Conservation (phyloP, 2,113 vertebrate species). For the Sarotherodon lohbergeri region DNA sequence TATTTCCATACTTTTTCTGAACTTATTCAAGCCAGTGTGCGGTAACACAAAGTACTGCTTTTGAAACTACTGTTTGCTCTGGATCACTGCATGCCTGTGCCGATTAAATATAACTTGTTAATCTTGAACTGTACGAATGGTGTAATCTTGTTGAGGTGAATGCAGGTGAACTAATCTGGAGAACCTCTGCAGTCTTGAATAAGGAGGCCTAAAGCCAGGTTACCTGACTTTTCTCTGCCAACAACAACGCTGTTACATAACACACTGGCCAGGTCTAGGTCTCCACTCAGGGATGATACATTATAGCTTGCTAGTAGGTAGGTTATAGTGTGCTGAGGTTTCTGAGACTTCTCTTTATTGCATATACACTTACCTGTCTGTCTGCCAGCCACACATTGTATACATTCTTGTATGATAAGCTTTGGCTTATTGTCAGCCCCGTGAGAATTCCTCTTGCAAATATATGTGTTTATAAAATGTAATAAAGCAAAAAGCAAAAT, state of each 20-base stretch:
- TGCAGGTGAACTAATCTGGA: constrained; percentile 43
- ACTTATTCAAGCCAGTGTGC: background rate
- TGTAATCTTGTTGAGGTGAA: constrained; percentile 37
- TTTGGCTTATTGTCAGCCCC: background rate
- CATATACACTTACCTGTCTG: background rate
- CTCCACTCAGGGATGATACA: background rate
- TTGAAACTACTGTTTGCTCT: background rate
- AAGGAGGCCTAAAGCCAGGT: constrained; percentile 7
- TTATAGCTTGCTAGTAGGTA: background rate
- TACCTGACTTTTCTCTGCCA: constrained; percentile 41
- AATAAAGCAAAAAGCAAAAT: background rate
- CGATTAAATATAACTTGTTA: constrained; percentile 49
- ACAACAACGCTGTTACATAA: constrained; percentile 47
- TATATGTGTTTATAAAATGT: background rate
- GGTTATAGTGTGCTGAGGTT: constrained; percentile 13
- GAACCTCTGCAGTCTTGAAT: constrained; percentile 15
- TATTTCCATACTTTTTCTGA: background rate
- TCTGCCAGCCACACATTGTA: background rate
- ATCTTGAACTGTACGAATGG: constrained; percentile 33
- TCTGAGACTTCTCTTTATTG: constrained; percentile 26
- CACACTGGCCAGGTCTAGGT: background rate
- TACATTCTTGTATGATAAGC: background rate
- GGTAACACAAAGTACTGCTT: background rate
- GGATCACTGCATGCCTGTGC: background rate
- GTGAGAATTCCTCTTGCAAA: background rate